Percentiles rank a stretch among this genome's conserved stretches.
phyloP scores from a whole-genome alignment of 2,797 vertebrate genomes.

The Chiroxiphia lanceolata region DNA sequence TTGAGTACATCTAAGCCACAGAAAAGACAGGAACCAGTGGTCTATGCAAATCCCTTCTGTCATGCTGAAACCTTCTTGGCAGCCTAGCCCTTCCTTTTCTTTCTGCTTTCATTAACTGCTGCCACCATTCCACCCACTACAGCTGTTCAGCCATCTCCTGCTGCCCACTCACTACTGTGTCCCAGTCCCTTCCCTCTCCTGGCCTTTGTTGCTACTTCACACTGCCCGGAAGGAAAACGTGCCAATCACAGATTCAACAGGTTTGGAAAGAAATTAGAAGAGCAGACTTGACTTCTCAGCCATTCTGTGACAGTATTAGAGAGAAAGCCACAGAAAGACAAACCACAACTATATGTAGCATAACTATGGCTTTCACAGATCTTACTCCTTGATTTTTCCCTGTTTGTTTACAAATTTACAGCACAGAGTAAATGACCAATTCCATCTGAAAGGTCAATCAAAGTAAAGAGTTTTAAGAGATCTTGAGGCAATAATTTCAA shows the following conservation, averaged over 20 bases:
- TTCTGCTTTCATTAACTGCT: neutral
- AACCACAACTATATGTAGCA: neutral
- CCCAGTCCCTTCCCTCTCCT: neutral
- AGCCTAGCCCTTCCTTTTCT: neutral
- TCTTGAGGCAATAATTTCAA: neutral
- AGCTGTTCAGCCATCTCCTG: neutral
- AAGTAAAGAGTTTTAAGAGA: neutral
- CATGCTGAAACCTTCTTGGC: neutral
- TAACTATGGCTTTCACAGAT: neutral
- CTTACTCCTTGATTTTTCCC: neutral
- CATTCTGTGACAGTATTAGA: neutral
- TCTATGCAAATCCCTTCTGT: conserved; percentile 44
- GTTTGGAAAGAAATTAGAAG: neutral
- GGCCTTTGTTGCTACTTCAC: neutral
- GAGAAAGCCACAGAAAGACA: neutral
- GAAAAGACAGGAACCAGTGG: conserved; percentile 20
- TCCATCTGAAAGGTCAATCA: neutral
- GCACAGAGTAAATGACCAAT: neutral
- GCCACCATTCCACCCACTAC: neutral
- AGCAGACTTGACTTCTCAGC: neutral
- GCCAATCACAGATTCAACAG: neutral
- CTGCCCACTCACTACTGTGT: neutral
- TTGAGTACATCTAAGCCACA: neutral
- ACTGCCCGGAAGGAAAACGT: neutral
- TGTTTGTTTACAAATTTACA: neutral